Percentiles rank a stretch among this genome's conserved stretches.
phyloP scores from a whole-genome alignment of 2,888 invertebrate species.

The Drosophila multiciliata region DNA sequence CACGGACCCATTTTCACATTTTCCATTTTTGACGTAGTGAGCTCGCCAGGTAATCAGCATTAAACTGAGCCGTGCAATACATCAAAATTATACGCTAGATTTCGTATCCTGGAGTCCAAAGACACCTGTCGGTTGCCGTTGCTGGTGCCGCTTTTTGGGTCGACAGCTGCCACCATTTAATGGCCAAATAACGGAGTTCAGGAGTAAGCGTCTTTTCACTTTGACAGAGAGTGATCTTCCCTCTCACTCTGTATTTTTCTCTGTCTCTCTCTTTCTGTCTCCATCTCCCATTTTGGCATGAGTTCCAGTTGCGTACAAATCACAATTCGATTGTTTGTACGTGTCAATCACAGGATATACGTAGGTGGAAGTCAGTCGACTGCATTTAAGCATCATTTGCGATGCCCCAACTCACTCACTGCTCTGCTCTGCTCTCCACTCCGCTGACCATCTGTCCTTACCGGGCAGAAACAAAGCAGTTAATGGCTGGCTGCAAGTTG shows the following conservation, averaged over 20 bases:
- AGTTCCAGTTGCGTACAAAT: slow-evolving; percentile 55
- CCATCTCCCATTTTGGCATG: slow-evolving; percentile 23
- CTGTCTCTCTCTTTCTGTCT: neutral
- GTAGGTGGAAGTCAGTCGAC: slow-evolving; percentile 13
- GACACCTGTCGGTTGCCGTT: slow-evolving; percentile 49
- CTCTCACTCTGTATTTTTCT: neutral
- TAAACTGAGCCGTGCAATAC: slow-evolving; percentile 34
- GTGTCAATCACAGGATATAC: slow-evolving; percentile 75
- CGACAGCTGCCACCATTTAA: slow-evolving; percentile 66
- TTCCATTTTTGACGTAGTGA: neutral
- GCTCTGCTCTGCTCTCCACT: neutral
- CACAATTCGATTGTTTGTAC: slow-evolving; percentile 79
- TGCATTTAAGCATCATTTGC: slow-evolving; percentile 70
- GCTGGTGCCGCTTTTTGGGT: slow-evolving; percentile 1
- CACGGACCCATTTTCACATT: slow-evolving; percentile 20
- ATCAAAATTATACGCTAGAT: slow-evolving; percentile 42
- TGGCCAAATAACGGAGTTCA: slow-evolving; percentile 60
- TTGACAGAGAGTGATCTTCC: slow-evolving; percentile 32
- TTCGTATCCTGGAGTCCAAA: slow-evolving; percentile 26
- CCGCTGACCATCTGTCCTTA: neutral
- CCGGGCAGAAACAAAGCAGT: slow-evolving; percentile 42
- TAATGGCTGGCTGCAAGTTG: slow-evolving; percentile 56
- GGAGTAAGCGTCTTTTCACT: slow-evolving; percentile 39
- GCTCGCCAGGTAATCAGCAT: slow-evolving; percentile 36
- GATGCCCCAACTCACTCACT: slow-evolving; percentile 4